Percentiles rank a stretch among this genome's conserved stretches.
Evolutionary conservation across 2,797 vertebrate genomes (phyloP).

Genomic region (Morus bassanus): DNA sequence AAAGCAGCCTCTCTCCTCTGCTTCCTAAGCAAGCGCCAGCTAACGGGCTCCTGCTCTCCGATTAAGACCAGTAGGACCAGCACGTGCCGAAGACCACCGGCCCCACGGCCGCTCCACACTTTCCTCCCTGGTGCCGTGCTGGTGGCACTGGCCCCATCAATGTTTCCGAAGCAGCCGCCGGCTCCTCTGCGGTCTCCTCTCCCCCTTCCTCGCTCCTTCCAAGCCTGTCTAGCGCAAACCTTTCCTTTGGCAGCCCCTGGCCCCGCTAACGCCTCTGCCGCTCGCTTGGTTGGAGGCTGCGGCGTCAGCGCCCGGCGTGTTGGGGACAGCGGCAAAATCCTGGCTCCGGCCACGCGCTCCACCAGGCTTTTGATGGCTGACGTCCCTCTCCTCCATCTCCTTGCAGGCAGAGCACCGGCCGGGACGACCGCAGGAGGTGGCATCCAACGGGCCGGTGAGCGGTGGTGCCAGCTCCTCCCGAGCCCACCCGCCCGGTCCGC

Average conservation of each 20-base stretch:
- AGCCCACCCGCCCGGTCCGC: not conserved
- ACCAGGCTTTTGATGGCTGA: not conserved
- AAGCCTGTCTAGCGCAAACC: not conserved
- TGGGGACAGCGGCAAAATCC: not conserved
- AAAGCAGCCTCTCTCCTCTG: not conserved
- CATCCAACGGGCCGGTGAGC: conserved; percentile 80
- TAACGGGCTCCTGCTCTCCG: not conserved
- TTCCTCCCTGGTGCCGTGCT: not conserved
- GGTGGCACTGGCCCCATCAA: not conserved
- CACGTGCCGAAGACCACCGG: not conserved
- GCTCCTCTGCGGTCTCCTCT: not conserved
- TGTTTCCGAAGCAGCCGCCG: not conserved
- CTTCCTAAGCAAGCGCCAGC: not conserved
- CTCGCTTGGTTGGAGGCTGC: no score
- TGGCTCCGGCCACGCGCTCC: accelerated
- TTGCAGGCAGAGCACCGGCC: conserved; percentile 69
- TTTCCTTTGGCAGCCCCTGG: not conserved
- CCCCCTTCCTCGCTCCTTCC: not conserved
- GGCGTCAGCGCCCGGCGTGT: accelerated
- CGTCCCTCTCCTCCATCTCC: not conserved
- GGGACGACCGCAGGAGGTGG: conserved; percentile 70
- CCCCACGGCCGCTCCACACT: accelerated
- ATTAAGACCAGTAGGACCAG: not conserved
- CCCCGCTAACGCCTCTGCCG: not conserved
- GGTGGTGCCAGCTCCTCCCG: conserved; percentile 36